phyloP scores from a whole-genome alignment of 2,888 invertebrate genomes.

The Clistopyga incitator region DNA sequence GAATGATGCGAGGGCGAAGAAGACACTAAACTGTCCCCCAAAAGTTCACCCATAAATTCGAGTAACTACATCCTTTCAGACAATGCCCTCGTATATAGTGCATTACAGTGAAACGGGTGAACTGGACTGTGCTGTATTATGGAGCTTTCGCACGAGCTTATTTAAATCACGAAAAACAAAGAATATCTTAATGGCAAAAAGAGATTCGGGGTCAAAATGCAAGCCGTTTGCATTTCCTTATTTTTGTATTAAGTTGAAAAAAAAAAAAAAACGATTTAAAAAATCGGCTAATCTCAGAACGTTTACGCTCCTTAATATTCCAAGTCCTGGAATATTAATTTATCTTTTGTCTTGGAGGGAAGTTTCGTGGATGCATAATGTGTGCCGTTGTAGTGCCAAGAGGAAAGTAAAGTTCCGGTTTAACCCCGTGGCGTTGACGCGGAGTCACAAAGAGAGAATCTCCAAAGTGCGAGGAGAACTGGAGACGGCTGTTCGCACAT shows the following conservation, averaged over 20 bases:
- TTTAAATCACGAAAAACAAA: constrained; percentile 77
- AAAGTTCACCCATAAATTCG: constrained; percentile 80
- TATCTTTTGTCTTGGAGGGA: constrained; percentile 13
- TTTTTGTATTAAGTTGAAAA: too few relatives aligned
- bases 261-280: too few relatives aligned
- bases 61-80: constrained; percentile 74
- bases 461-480: neutral
- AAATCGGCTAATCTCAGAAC: too few relatives aligned
- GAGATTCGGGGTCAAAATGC: too few relatives aligned
- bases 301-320: neutral
- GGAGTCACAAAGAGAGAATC: constrained; percentile 23
- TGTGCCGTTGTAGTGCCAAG: constrained; percentile 2
- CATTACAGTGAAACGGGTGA: neutral
- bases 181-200: constrained; percentile 78
- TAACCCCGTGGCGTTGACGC: constrained; percentile 6
- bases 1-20: constrained; percentile 60
- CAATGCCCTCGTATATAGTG: constrained; percentile 13
- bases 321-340: neutral
- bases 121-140: neutral
- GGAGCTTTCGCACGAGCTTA: constrained; percentile 71
- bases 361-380: neutral
- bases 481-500: constrained; percentile 32
- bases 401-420: constrained; percentile 33
- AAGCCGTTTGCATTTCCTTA: too few relatives aligned
- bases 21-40: constrained; percentile 72